Percentiles rank a stretch among this genome's conserved stretches.
These are phyloP conservation scores for Limnephilus lunatus DNA, from an alignment of 2,888 invertebrate genomes.

Conservation along the genomic window DNA sequence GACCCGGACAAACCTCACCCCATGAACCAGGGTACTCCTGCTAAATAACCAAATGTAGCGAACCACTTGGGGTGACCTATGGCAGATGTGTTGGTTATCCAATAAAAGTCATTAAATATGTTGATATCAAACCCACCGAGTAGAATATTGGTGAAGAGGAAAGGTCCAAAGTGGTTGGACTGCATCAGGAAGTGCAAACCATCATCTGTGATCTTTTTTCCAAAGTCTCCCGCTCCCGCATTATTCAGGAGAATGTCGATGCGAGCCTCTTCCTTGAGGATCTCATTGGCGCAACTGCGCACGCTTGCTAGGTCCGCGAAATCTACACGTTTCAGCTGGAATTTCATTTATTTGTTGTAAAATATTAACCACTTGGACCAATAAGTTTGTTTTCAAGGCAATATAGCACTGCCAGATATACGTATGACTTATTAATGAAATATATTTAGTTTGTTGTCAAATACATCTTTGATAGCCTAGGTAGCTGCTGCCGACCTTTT, in stretches of 20 bases:
- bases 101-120: neutral
- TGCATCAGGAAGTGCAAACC: slow-evolving; percentile 83
- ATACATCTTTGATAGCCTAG: neutral
- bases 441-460: neutral
- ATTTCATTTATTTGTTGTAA: neutral
- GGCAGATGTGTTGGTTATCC: too few relatives aligned
- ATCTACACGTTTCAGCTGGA: slow-evolving; percentile 69
- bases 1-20: too few relatives aligned
- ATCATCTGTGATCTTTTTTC: slow-evolving; percentile 78
- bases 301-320: slow-evolving; percentile 75
- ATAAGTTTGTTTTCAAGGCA: too few relatives aligned
- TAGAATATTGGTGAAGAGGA: slow-evolving; percentile 83
- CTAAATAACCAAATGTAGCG: too few relatives aligned
- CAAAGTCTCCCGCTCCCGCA: slow-evolving; percentile 77
- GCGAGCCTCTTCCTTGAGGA: slow-evolving; percentile 74
- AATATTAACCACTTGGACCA: neutral
- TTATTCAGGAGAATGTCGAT: slow-evolving; percentile 80
- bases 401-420: too few relatives aligned
- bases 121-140: slow-evolving; percentile 70
- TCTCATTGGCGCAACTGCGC: slow-evolving; percentile 77
- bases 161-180: slow-evolving; percentile 85
- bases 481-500: neutral
- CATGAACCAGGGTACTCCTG: too few relatives aligned
- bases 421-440: neutral
- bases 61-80: too few relatives aligned